These are phyloP conservation scores for Oasisia sp. DNA, from an alignment of 2,888 invertebrate genomes.

Conservation along the genomic window DNA sequence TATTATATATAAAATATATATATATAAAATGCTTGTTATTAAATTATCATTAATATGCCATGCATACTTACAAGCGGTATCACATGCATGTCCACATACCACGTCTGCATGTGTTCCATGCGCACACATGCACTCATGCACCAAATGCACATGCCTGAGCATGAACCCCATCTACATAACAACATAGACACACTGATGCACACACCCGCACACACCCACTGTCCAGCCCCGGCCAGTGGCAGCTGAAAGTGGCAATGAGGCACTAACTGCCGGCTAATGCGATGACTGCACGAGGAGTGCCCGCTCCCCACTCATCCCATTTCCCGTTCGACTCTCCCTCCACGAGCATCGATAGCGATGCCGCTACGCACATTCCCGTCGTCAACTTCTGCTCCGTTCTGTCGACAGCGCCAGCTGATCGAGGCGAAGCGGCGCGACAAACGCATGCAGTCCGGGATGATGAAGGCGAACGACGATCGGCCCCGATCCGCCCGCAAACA, in stretches of 20 bases:
- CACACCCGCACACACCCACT: background rate
- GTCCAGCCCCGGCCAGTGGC: background rate
- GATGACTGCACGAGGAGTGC: background rate
- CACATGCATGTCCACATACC: no score
- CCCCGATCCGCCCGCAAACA: slow-evolving; percentile 22
- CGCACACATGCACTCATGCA: background rate
- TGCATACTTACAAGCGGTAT: background rate
- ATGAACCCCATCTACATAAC: background rate
- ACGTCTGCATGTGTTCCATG: background rate
- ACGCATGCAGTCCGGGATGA: slow-evolving; percentile 33
- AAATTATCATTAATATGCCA: no score
- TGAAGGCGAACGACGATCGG: slow-evolving; percentile 29
- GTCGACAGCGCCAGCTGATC: slow-evolving; percentile 30
- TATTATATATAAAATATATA: no score
- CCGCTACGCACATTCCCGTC: slow-evolving; percentile 4
- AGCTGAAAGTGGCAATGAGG: background rate
- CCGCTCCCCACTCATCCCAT: background rate
- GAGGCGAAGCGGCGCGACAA: slow-evolving; percentile 32
- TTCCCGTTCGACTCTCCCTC: background rate
- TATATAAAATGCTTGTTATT: no score
- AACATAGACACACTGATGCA: background rate
- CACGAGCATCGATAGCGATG: background rate
- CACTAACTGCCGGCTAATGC: background rate
- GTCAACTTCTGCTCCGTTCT: background rate
- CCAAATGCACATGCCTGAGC: background rate